These are phyloP conservation scores for Hypselothyrea guttata DNA, from an alignment of 2,888 invertebrate genomes.

Conservation along the genomic window DNA sequence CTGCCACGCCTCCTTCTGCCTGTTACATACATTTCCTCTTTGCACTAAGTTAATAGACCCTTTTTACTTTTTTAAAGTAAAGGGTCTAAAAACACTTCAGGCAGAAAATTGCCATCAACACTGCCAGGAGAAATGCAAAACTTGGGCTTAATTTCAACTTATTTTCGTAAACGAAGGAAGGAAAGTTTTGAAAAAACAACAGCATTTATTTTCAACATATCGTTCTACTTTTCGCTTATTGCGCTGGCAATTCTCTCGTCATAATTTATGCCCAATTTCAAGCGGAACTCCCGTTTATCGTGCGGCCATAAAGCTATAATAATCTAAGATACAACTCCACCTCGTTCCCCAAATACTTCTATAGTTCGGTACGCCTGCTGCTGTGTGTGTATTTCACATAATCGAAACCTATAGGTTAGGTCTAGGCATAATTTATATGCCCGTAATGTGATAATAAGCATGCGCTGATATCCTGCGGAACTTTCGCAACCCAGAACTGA, in stretches of 20 bases:
- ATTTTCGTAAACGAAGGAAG: too few relatives aligned
- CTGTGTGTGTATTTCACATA: slow-evolving; percentile 48
- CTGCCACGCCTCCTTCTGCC: too few relatives aligned
- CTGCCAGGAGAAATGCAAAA: slow-evolving; percentile 10
- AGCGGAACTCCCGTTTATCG: slow-evolving; percentile 56
- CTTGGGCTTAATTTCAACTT: slow-evolving; percentile 3
- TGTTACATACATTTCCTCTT: too few relatives aligned
- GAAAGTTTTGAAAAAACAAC: neutral
- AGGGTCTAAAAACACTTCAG: slow-evolving; percentile 48
- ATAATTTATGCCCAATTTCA: slow-evolving; percentile 42
- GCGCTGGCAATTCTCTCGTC: slow-evolving; percentile 9
- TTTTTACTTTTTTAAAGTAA: too few relatives aligned
- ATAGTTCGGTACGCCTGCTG: too few relatives aligned
- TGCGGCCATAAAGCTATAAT: slow-evolving; percentile 35
- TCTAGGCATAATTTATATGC: slow-evolving; percentile 72
- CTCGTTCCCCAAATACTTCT: neutral
- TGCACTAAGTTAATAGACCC: too few relatives aligned
- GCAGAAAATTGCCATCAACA: slow-evolving; percentile 42
- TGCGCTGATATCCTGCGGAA: slow-evolving; percentile 77
- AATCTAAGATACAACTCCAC: slow-evolving; percentile 4
- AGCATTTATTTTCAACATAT: slow-evolving; percentile 18
- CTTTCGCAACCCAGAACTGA: slow-evolving; percentile 43
- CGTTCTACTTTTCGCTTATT: slow-evolving; percentile 14
- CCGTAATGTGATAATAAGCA: slow-evolving; percentile 75
- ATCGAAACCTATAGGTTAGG: slow-evolving; percentile 53